A percentile compares a stretch with the other conserved stretches of the same genome.
phyloP scores from a whole-genome alignment of 1,140 invertebrate species.

The Mycetomoellerius zeteki region DNA sequence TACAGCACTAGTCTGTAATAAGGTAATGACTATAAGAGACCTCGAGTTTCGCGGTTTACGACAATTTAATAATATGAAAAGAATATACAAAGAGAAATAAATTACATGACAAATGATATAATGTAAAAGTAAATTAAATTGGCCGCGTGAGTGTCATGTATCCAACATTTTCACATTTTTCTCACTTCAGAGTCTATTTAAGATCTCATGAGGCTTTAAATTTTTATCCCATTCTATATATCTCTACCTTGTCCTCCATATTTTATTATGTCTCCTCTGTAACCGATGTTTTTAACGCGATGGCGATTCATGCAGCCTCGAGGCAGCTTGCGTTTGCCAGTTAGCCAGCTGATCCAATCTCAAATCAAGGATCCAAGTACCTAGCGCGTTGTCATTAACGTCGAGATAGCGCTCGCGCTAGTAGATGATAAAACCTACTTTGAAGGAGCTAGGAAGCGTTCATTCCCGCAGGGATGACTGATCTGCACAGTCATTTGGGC shows the following conservation, averaged over 20 bases:
- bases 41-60: slow-evolving; percentile 2
- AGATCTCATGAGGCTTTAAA: background rate
- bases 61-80: slow-evolving; percentile 8
- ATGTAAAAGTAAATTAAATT: slow-evolving; percentile 5
- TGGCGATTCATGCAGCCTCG: slow-evolving; percentile 20
- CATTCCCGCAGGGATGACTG: slow-evolving; percentile 25
- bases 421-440: slow-evolving; percentile 23
- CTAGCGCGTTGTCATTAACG: slow-evolving; percentile 46
- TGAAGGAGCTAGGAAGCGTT: background rate
- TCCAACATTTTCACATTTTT: background rate
- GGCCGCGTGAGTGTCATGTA: background rate
- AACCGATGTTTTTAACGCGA: slow-evolving; percentile 30
- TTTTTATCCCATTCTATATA: slow-evolving; percentile 10
- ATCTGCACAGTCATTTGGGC: slow-evolving; percentile 15
- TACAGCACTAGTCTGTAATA: background rate
- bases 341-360: slow-evolving; percentile 40
- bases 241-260: slow-evolving; percentile 6
- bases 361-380: background rate
- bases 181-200: background rate
- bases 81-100: slow-evolving; percentile 1
- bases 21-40: background rate
- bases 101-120: background rate
- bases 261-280: slow-evolving; percentile 25
- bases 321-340: slow-evolving; percentile 4
- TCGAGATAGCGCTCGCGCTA: slow-evolving; percentile 36